Percentiles rank a stretch among this genome's conserved stretches.
Evolutionary conservation across 2,888 invertebrate species (phyloP).

Genomic region (Acleris cristana): DNA sequence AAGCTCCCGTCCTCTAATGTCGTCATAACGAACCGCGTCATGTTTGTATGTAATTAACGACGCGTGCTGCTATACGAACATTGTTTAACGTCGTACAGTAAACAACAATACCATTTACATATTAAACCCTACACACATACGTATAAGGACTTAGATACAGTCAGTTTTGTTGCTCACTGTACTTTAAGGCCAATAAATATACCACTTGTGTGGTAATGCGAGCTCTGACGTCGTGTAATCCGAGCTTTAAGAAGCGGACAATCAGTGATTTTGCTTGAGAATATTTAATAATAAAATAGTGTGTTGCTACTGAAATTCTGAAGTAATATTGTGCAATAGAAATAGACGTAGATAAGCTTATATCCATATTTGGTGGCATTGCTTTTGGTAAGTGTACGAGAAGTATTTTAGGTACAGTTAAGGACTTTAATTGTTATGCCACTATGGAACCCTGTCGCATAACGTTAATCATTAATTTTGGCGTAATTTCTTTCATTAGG

Average conservation of each 20-base stretch:
- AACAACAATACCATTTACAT: slow-evolving; percentile 29
- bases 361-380: not conserved
- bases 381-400: no score
- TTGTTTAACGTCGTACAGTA: slow-evolving; percentile 56
- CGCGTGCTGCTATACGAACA: slow-evolving; percentile 70
- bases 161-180: slow-evolving; percentile 5
- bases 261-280: slow-evolving; percentile 37
- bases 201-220: slow-evolving; percentile 69
- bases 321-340: not conserved
- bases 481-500: no score
- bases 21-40: slow-evolving; percentile 51
- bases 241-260: slow-evolving; percentile 35
- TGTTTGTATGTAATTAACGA: slow-evolving; percentile 80
- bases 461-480: no score
- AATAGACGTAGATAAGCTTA: not conserved
- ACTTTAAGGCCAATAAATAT: slow-evolving; percentile 62
- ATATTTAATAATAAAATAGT: slow-evolving; percentile 33
- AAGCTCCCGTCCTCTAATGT: slow-evolving; percentile 35
- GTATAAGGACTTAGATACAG: slow-evolving; percentile 11
- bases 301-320: slow-evolving; percentile 11
- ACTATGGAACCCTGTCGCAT: no score
- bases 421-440: no score
- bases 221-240: slow-evolving; percentile 42
- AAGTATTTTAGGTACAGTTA: no score
- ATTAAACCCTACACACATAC: slow-evolving; percentile 8